phyloP scores from a whole-genome alignment of 2,888 invertebrate genomes.

The Caenorhabditis sp. region DNA sequence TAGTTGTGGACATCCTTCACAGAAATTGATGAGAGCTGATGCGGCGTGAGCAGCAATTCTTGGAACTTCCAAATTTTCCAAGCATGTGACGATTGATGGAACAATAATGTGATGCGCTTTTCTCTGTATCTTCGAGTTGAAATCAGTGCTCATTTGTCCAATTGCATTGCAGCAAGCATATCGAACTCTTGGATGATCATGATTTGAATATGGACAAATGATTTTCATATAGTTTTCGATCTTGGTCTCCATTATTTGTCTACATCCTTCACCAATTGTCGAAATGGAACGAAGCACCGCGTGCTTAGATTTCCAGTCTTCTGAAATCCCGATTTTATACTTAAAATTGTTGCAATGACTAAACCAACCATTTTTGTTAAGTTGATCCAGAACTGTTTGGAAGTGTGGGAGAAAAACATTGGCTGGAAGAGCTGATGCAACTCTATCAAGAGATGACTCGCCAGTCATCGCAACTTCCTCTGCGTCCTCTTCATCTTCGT shows the following conservation, averaged over 20 bases:
- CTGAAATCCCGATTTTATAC: conserved; percentile 50
- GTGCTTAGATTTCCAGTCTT: conserved; percentile 77
- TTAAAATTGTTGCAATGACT: not conserved
- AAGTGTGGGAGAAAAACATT: conserved; percentile 85
- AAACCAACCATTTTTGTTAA: conserved; percentile 12
- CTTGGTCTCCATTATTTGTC: conserved; percentile 94
- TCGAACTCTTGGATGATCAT: conserved; percentile 84
- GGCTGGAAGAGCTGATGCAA: conserved; percentile 95
- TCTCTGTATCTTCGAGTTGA: conserved; percentile 93
- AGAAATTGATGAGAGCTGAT: conserved; percentile 97
- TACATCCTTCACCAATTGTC: conserved; percentile 96
- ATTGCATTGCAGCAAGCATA: conserved; percentile 98
- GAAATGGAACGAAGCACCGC: conserved; percentile 98
- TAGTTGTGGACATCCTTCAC: conserved; percentile 94
- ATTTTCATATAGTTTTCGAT: conserved; percentile 75
- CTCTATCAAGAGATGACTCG: conserved; percentile 92
- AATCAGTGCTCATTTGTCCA: conserved; percentile 98
- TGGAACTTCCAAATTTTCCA: conserved; percentile 90
- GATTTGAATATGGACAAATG: not conserved
- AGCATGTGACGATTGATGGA: conserved; percentile 84
- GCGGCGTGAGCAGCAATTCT: conserved; percentile 89
- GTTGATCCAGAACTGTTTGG: conserved; percentile 1
- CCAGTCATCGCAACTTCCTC: conserved; percentile 86
- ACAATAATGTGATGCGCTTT: conserved; percentile 87
- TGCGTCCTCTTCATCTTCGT: conserved; percentile 83